Base-by-base conservation (phyloP, 2,797 vertebrate genomes). In the Chrosomus eos region DNA sequence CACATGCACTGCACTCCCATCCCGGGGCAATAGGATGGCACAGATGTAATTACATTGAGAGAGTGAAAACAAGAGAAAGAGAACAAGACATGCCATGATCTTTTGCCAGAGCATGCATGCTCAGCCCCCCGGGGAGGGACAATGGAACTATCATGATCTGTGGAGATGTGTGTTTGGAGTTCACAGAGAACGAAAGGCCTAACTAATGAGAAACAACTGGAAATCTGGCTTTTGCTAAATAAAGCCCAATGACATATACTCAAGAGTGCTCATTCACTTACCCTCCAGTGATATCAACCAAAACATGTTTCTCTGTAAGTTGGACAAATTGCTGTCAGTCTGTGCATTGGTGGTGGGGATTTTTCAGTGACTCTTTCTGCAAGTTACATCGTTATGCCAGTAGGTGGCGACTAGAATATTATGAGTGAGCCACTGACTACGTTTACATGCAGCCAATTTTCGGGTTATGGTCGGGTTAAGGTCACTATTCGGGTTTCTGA, bases 11-110 rank as follows among this genome's bases (percentile, higher is more conserved):
- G 79, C 71, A 82, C 91, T 91, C 91, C 88, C 71, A 18, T 74
- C 71, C 62, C n/a, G 60, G 85, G 86, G 90, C 93, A 90, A 84
- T 84, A 88, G 85, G 88, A 92, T 48, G 75, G 79, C 74, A 90
- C 90, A 85, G 87, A 91, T 87, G 94, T 95, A 95, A 95, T 95
- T 95, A 95, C 93, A 88, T 73, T 87, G 80, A 89, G 82, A 83
- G 53, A 81, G 36, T 33, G 75, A 80, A 78, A 85, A 60, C 68
- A 58, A 83, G 60, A 82, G 43, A 81, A 85, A 33, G 80, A 88
- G 87, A 88, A 82, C 87, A 76, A 38, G 81, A 88, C 84, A 83
- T 79, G 90, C 71, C 13, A 48, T 68, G 81, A 82, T 87, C 87
- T 85, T 88, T 78, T 84, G 89, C 90, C 87, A 81, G 77, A 83